Base-by-base conservation (phyloP, 2,113 vertebrate genomes). In the Perca flavescens region DNA sequence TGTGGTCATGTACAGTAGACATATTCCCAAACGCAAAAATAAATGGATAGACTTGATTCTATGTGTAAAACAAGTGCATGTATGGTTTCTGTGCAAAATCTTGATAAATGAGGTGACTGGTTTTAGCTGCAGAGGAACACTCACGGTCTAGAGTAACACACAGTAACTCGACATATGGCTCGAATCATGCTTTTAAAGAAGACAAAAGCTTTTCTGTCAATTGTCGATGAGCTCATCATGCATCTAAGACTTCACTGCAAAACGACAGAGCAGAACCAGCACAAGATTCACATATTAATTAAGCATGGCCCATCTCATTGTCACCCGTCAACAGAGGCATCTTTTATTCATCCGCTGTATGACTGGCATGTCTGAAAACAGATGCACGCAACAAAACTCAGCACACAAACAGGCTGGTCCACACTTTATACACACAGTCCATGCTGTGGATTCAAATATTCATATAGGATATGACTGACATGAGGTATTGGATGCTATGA, bases 311-410 rank as follows among this genome's bases (percentile, higher is more conserved):
- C 68, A 13, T 89, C 81, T 82, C 83, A 43, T 87, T 21, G 43
- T 80, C 78, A 70, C 31, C 76, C 75, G 12, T 89, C 89, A 85
- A 57, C 77, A 56, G 62, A 57, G 57, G 69, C 75, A 92, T 92
- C 74, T 88, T 91, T 92, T 84, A 92, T 93, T 92, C 73, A 92
- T 90, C 68, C 19, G 68, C 86, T 84, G 28, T 83, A 88, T 85
- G 86, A 87, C 66, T 80, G 86, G 58, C 69, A 67, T 62, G 83
- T 91, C 86, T 91, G 74, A 67, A 68, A 75, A 82, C 85, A 93
- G 85, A 86, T 89, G 84, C 22, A 70, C 85, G 60, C 73, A 64
- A 74, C 61, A 47, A 84, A 77, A 53, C 43, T 54, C 46, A 21
- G 61, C 68, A 74, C 83, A 78, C 74, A 75, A 46, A 60, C 60